Evolutionary conservation across 2,797 vertebrate species (phyloP).

Genomic region (Tragelaphus eurycerus): DNA sequence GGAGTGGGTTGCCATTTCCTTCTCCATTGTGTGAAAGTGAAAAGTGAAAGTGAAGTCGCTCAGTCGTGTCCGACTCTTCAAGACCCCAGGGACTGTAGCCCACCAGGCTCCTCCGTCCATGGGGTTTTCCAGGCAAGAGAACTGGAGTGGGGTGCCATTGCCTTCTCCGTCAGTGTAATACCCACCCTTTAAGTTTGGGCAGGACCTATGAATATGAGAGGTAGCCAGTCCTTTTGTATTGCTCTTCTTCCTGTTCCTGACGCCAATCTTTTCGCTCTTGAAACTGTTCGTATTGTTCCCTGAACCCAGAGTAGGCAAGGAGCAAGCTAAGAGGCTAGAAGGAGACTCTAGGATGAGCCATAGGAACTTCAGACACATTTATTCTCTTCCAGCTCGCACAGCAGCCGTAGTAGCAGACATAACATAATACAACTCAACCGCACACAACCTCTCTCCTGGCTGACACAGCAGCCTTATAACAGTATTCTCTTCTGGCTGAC

Average conservation of each 20-base stretch:
- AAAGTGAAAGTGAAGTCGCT: no score
- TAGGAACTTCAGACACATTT: neutral
- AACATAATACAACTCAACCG: no score
- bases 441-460: neutral
- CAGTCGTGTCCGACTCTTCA: no score
- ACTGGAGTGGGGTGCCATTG: no score
- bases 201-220: neutral
- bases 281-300: neutral
- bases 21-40: no score
- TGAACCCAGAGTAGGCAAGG: neutral
- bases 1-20: no score
- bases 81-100: no score
- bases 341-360: neutral
- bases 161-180: neutral
- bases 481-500: neutral
- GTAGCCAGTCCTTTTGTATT: neutral
- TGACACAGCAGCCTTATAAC: neutral
- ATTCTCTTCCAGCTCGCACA: neutral
- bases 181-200: neutral
- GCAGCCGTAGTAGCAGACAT: no score
- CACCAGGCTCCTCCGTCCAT: no score
- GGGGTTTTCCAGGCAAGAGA: no score
- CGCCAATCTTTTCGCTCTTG: neutral
- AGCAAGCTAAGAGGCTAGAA: neutral
- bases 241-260: neutral